Conservation (phyloP, 2,888 invertebrate genomes). For the Dasypolia templi region DNA sequence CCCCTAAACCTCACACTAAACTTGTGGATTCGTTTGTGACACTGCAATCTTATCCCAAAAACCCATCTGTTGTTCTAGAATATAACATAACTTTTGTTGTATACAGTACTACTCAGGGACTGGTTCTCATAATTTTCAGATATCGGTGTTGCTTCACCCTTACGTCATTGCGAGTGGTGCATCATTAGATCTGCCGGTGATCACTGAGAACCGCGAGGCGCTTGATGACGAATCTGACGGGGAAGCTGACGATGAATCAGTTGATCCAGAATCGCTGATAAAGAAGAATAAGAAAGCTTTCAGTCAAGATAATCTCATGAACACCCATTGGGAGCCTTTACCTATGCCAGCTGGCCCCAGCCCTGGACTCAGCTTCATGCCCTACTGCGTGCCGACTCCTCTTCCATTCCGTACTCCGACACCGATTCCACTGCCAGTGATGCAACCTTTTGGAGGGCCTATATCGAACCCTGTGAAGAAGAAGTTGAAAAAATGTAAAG, state of each 20-base stretch:
- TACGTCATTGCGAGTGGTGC: constrained; percentile 79
- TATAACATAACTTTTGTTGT: neutral
- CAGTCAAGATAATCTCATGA: constrained; percentile 75
- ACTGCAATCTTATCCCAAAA: neutral
- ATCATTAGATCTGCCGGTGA: constrained; percentile 83
- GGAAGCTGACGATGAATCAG: constrained; percentile 13
- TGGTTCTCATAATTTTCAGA: constrained; percentile 68
- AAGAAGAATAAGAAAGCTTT: constrained; percentile 72
- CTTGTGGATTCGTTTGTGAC: neutral
- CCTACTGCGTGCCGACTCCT: constrained; percentile 66
- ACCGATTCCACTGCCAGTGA: constrained; percentile 42
- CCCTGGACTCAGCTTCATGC: constrained; percentile 47
- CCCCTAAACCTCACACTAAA: neutral
- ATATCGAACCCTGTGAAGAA: constrained; percentile 35
- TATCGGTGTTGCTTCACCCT: constrained; percentile 83
- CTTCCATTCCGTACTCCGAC: constrained; percentile 63
- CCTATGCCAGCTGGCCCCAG: constrained; percentile 33
- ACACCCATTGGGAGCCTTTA: constrained; percentile 47
- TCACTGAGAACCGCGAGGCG: constrained; percentile 78
- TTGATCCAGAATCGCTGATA: constrained; percentile 47
- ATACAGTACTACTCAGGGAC: neutral
- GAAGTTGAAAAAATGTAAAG: constrained; percentile 60
- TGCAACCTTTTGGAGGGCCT: constrained; percentile 31
- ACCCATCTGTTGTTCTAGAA: neutral
- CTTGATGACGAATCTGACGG: constrained; percentile 69